A percentile compares a stretch with the other conserved stretches of the same genome.
Evolutionary conservation across 2,113 vertebrate genomes (phyloP).

Genomic region (Murina feae): DNA sequence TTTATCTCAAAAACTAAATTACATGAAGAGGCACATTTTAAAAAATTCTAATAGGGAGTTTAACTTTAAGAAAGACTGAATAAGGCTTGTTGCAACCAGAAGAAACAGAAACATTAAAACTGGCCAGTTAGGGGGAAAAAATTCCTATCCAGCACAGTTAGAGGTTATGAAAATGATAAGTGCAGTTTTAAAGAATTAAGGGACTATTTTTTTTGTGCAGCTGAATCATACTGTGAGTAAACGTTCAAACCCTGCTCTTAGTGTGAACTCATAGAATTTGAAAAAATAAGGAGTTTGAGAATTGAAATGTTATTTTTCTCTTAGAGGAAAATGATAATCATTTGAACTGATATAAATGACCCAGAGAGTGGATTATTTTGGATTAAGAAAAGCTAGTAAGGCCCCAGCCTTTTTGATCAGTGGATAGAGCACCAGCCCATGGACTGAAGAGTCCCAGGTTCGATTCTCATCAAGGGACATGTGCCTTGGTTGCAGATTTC

Average conservation of each 20-base stretch:
- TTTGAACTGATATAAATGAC: neutral
- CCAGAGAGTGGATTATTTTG: neutral
- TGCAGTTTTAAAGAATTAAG: neutral
- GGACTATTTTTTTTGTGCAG: neutral
- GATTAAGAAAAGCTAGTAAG: neutral
- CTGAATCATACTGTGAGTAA: neutral
- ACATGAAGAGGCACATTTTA: neutral
- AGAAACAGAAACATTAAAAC: neutral
- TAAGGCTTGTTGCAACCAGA: neutral
- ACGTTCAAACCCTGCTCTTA: neutral
- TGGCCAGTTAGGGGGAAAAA: neutral
- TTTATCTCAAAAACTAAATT: neutral
- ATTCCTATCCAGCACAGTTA: neutral
- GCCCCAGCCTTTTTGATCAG: neutral
- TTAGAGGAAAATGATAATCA: neutral
- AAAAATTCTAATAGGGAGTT: neutral
- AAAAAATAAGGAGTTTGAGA: neutral
- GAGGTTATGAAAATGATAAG: constrained; percentile 1
- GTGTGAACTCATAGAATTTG: neutral
- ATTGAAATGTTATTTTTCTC: neutral
- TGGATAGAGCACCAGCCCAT: too few relatives aligned
- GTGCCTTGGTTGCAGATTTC: too few relatives aligned
- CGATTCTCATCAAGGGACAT: too few relatives aligned
- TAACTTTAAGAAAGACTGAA: neutral
- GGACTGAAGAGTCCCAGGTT: too few relatives aligned